Percentiles rank a stretch among this genome's conserved stretches.
Evolutionary conservation across 1,140 invertebrate species (phyloP).

Genomic region (Saccostrea echinata): DNA sequence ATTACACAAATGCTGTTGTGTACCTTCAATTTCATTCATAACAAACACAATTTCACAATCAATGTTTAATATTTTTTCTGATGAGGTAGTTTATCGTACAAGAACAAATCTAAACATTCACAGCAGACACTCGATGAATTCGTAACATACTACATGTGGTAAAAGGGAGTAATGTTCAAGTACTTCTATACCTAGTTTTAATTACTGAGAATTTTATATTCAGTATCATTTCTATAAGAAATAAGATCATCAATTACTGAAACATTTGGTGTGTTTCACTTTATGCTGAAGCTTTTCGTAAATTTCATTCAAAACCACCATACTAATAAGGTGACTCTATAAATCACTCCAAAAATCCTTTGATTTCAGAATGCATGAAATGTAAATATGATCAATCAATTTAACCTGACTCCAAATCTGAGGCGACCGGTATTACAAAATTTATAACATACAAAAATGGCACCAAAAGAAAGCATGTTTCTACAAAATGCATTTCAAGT

Average conservation of each 20-base stretch:
- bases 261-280: not conserved
- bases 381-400: no score
- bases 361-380: no score
- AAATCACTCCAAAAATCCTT: not conserved
- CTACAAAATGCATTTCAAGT: no score
- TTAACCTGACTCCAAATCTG: no score
- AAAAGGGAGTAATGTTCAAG: not conserved
- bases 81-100: constrained; percentile 37
- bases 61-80: constrained; percentile 35
- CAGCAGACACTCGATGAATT: not conserved
- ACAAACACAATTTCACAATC: constrained; percentile 9
- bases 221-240: not conserved
- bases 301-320: not conserved
- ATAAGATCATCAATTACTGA: not conserved
- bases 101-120: not conserved
- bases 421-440: no score
- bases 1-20: no score
- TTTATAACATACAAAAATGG: no score
- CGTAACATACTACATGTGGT: not conserved
- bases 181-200: not conserved
- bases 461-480: no score
- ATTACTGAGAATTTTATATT: not conserved
- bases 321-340: not conserved
- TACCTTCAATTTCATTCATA: not conserved
- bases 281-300: not conserved